Evolutionary conservation across 2,888 invertebrate genomes (phyloP), one percentile per base, ranked within the genome.

Genomic region (Masnerella sp.): DNA sequence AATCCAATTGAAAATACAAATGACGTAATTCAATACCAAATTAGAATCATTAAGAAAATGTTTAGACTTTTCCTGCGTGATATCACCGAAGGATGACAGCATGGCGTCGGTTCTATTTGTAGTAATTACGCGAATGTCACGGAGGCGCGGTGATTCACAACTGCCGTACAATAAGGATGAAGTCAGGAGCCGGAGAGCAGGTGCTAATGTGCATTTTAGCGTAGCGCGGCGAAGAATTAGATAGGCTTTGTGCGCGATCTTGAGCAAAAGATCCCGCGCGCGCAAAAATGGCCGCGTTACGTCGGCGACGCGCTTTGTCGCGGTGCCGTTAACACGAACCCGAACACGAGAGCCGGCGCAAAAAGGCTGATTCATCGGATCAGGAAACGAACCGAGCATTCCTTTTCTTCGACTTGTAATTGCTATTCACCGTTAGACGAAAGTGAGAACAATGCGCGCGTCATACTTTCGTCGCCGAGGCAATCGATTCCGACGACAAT

Each of bases 291-390:
- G 11, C 15, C 25, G 15, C 40, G 8, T 15, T 22, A 17, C 20
- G 47, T n/a, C 51, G 42, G 12, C 14, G 8, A 9, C 43, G 36
- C 52, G 52, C 52, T 30, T 54, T 45, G 45, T 67, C 22, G 40
- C 42, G 58, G 58, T 38, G 56, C 67, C 51, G 58, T 58, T 49
- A 58, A 51, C 51, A 22, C 43, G 34, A 7, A 11, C 17, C n/a
- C n/a, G n/a, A n/a, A n/a, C n/a, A n/a, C 14, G 18, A n/a, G n/a
- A 5, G 25, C 34, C 28, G 38, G 25, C 38, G 28, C 32, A 51
- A 67, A 58, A 67, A 51, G 45, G 32, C 68, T 59, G 59, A 68
- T 68, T 68, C 68, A 68, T 68, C 38, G 52, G 45, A 68, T 68
- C 51, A 52, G 68, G 52, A 68, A 68, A 59, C 56, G 38, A 68